These are phyloP conservation scores for Drosophila rhopaloa DNA, from an alignment of 1,140 invertebrate species.

Conservation along the genomic window DNA sequence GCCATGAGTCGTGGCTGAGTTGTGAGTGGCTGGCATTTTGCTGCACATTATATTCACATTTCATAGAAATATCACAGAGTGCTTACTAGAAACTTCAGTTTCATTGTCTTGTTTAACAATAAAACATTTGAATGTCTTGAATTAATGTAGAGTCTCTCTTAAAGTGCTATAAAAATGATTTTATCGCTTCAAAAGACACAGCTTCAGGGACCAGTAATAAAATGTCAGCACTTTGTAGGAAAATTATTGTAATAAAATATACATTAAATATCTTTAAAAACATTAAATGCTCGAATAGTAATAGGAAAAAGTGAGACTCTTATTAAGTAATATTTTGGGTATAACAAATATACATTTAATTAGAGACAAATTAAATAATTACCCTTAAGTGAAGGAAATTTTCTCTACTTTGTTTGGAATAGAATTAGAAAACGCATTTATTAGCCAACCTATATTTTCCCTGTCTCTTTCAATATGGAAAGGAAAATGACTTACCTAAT, in stretches of 20 bases:
- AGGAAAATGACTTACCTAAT: neutral
- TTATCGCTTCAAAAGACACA: constrained; percentile 18
- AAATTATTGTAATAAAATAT: neutral
- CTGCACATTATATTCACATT: constrained; percentile 21
- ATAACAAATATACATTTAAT: too few relatives aligned
- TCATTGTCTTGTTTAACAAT: constrained; percentile 30
- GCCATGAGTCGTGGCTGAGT: constrained; percentile 20
- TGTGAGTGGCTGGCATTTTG: constrained; percentile 22
- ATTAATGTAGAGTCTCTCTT: constrained; percentile 27
- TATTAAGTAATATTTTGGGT: too few relatives aligned
- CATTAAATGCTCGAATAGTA: too few relatives aligned
- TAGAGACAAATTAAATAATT: too few relatives aligned
- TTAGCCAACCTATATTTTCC: too few relatives aligned
- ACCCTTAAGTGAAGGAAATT: too few relatives aligned
- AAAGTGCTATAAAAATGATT: constrained; percentile 27
- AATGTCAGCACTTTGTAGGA: constrained; percentile 8
- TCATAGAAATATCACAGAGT: constrained; percentile 27
- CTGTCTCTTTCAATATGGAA: neutral
- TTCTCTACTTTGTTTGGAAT: too few relatives aligned
- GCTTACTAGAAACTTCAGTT: constrained; percentile 18
- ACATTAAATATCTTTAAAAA: too few relatives aligned
- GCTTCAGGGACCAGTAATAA: constrained; percentile 20
- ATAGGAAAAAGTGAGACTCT: too few relatives aligned
- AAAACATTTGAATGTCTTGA: constrained; percentile 16
- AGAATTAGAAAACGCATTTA: too few relatives aligned